Conservation (phyloP, 2,888 invertebrate genomes). For the Drosophila meridionalis region DNA sequence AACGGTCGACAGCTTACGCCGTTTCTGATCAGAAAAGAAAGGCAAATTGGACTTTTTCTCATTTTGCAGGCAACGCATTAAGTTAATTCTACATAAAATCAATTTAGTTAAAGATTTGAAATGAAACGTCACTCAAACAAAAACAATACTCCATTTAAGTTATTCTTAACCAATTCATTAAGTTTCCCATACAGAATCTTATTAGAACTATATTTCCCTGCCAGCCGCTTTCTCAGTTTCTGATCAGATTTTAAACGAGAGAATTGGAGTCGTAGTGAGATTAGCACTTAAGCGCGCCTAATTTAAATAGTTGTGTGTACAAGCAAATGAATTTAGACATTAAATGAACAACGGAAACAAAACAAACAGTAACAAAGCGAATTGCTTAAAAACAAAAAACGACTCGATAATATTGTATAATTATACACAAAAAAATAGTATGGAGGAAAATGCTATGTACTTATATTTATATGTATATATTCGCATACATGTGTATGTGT, state of each 20-base stretch:
- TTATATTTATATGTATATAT: constrained; percentile 61
- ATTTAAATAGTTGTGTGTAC: constrained; percentile 70
- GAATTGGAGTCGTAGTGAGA: constrained; percentile 69
- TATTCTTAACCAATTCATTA: not conserved
- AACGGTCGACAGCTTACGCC: not conserved
- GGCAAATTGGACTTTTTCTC: not conserved
- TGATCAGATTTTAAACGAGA: constrained; percentile 45
- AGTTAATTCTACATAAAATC: constrained; percentile 15
- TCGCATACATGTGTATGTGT: constrained; percentile 63
- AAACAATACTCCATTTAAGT: not conserved
- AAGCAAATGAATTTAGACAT: constrained; percentile 77
- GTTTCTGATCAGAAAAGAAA: not conserved
- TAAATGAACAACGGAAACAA: constrained; percentile 69
- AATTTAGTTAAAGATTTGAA: constrained; percentile 33
- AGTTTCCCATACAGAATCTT: not conserved
- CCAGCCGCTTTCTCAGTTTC: constrained; percentile 31
- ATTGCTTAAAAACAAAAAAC: constrained; percentile 56
- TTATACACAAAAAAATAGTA: constrained; percentile 62
- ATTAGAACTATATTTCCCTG: constrained; percentile 2
- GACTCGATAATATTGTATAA: constrained; percentile 76
- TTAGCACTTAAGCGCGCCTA: constrained; percentile 73
- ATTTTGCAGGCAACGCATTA: not conserved
- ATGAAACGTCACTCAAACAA: not conserved
- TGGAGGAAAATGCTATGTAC: constrained; percentile 40
- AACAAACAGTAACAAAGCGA: constrained; percentile 46